Percentiles rank a stretch among this genome's conserved stretches.
These are phyloP conservation scores for Macrosiphum euphorbiae DNA, from an alignment of 2,888 invertebrate species.

Conservation along the genomic window DNA sequence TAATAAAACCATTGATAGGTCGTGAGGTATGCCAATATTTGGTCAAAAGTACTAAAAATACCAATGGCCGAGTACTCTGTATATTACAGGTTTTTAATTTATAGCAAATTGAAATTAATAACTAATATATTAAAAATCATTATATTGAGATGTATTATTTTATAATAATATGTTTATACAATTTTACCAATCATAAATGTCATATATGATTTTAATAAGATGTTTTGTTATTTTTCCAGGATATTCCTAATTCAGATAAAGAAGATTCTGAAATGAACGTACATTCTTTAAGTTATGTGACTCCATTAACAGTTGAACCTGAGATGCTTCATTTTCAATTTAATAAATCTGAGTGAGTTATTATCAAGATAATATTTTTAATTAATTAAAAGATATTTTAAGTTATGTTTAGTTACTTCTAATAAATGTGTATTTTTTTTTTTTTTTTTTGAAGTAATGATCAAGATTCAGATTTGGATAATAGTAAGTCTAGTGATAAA, in stretches of 20 bases:
- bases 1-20: background rate
- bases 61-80: background rate
- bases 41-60: background rate
- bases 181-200: background rate
- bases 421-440: background rate
- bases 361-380: background rate
- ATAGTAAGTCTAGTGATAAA: conserved; percentile 42
- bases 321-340: conserved; percentile 60
- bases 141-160: background rate
- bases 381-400: background rate
- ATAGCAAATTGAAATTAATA: background rate
- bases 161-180: background rate
- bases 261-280: conserved; percentile 53
- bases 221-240: conserved; percentile 38
- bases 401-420: background rate
- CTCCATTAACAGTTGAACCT: conserved; percentile 61
- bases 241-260: conserved; percentile 52
- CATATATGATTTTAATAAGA: background rate
- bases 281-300: conserved; percentile 56
- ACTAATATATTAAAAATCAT: background rate
- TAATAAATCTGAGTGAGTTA: conserved; percentile 57
- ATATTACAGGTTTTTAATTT: background rate
- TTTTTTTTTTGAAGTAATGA: conserved; percentile 53
- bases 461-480: conserved; percentile 58
- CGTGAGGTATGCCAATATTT: background rate